phyloP scores from a whole-genome alignment of 2,113 vertebrate genomes.

The Ameiurus melas region DNA sequence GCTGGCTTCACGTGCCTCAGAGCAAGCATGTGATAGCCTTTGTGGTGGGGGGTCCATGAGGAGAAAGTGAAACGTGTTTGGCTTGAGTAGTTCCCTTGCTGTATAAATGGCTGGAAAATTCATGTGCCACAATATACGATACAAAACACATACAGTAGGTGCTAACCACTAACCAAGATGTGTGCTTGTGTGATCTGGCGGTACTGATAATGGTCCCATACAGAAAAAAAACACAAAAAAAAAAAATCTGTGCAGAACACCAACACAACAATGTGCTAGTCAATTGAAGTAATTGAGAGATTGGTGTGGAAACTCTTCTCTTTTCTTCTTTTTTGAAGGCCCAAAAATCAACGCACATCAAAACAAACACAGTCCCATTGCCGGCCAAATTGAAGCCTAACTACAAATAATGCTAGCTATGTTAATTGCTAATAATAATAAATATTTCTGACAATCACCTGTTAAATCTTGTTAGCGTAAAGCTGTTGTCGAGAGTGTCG shows the following conservation, averaged over 20 bases:
- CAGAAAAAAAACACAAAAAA: neutral
- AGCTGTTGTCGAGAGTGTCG: neutral
- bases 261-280: neutral
- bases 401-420: neutral
- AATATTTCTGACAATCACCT: neutral
- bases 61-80: neutral
- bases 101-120: neutral
- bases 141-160: neutral
- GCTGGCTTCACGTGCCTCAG: neutral
- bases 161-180: neutral
- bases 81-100: neutral
- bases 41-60: neutral
- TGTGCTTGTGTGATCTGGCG: neutral
- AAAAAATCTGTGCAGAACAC: neutral
- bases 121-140: neutral
- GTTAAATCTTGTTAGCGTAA: neutral
- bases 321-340: neutral
- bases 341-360: neutral
- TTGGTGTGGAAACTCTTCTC: too few relatives aligned
- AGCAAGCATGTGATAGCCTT: neutral
- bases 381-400: neutral
- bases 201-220: neutral
- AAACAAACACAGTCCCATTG: neutral
- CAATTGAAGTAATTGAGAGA: neutral
- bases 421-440: neutral